phyloP scores from a whole-genome alignment of 2,113 vertebrate genomes.

The Apaloderma vittatum region DNA sequence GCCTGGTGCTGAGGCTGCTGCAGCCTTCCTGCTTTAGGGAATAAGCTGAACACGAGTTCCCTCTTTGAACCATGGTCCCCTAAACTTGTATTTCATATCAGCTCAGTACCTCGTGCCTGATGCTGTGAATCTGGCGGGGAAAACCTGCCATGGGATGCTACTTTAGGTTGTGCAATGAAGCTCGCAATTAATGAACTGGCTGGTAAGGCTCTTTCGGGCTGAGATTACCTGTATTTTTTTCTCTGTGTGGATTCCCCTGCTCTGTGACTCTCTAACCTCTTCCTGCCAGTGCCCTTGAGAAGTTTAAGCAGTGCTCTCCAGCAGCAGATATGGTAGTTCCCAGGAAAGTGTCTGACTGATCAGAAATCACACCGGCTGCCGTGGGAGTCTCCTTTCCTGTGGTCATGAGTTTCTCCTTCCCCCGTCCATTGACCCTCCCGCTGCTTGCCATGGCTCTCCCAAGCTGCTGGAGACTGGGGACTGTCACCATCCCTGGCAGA shows the following conservation, averaged over 20 bases:
- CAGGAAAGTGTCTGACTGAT: not conserved
- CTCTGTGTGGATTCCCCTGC: not conserved
- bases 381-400: not conserved
- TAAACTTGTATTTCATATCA: not conserved
- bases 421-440: not conserved
- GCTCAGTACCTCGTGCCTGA: not conserved
- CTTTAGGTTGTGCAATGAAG: not conserved
- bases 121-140: not conserved
- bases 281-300: not conserved
- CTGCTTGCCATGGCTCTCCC: not conserved
- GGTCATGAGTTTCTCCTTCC: not conserved
- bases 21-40: not conserved
- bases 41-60: not conserved
- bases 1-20: accelerated
- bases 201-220: not conserved
- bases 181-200: not conserved
- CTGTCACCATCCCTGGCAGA: not conserved
- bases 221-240: not conserved
- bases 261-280: not conserved
- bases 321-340: not conserved
- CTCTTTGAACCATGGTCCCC: not conserved
- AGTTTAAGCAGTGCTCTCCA: not conserved
- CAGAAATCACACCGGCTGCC: accelerated
- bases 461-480: not conserved
- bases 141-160: not conserved